Conservation (phyloP, 2,113 vertebrate species). For the Myrmecophaga tridactyla region DNA sequence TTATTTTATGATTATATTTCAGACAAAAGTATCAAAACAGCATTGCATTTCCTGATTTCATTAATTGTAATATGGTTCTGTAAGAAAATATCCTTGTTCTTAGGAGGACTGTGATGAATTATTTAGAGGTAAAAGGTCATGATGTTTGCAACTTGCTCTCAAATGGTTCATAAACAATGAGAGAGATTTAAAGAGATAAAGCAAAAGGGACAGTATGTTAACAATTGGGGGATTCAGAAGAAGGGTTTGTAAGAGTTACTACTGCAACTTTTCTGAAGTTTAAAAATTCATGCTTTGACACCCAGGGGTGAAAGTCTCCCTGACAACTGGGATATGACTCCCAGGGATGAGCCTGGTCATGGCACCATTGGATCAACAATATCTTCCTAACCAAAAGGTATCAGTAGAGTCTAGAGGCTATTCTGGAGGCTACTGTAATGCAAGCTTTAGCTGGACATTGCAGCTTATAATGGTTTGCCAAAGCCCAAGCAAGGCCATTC, state of each 20-base stretch:
- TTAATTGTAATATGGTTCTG: background rate
- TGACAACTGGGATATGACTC: too few relatives aligned
- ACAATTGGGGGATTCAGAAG: background rate
- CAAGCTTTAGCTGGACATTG: too few relatives aligned
- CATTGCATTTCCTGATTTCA: background rate
- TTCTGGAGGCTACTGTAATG: too few relatives aligned
- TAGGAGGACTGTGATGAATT: background rate
- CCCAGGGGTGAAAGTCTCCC: too few relatives aligned
- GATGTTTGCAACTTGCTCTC: background rate
- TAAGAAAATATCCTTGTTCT: background rate
- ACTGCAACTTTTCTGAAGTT: background rate
- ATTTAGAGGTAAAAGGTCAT: background rate
- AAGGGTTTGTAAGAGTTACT: slow-evolving; percentile 15
- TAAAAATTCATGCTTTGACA: background rate
- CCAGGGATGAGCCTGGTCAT: too few relatives aligned
- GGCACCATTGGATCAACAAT: too few relatives aligned
- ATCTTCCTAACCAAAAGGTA: too few relatives aligned
- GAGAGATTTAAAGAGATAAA: background rate
- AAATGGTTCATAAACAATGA: background rate
- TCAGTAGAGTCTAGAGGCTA: too few relatives aligned
- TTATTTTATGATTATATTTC: background rate
- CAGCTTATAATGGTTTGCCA: too few relatives aligned
- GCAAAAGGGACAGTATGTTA: background rate
- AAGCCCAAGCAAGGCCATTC: too few relatives aligned
- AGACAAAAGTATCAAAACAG: background rate